Conservation (phyloP, 2,113 vertebrate species). For the Toxostoma redivivum region DNA sequence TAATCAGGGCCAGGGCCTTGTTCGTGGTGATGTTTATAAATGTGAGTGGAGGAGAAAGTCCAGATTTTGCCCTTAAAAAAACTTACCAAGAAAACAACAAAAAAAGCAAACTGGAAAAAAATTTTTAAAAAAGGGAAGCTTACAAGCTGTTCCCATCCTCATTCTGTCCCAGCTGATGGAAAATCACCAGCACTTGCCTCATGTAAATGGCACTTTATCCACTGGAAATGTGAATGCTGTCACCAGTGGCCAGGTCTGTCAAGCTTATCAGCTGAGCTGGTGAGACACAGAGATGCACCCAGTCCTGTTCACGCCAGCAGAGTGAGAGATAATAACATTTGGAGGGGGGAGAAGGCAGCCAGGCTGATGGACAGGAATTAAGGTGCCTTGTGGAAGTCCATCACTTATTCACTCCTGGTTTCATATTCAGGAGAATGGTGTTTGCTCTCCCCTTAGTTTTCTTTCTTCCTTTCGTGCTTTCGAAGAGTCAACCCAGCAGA, state of each 20-base stretch:
- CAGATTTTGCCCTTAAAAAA: background rate
- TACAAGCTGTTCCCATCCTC: conserved; percentile 49
- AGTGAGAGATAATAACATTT: conserved; percentile 69
- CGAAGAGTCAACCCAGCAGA: background rate
- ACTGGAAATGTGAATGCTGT: conserved; percentile 65
- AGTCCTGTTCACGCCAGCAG: conserved; percentile 33
- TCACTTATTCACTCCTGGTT: conserved; percentile 8
- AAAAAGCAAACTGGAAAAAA: background rate
- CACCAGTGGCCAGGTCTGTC: conserved; percentile 57
- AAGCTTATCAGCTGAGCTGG: conserved; percentile 61
- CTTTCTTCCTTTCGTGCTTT: background rate
- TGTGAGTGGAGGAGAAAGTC: background rate
- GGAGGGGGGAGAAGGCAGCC: conserved; percentile 8
- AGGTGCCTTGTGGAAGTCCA: conserved; percentile 49
- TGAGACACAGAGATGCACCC: conserved; percentile 47
- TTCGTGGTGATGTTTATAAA: background rate
- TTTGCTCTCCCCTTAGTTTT: background rate
- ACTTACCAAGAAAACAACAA: background rate
- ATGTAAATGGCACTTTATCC: conserved; percentile 66
- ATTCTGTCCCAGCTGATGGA: conserved; percentile 25
- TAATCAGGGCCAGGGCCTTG: conserved; percentile 16
- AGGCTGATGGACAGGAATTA: conserved; percentile 57
- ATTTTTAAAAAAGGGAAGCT: background rate
- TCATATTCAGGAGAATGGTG: background rate
- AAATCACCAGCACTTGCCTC: conserved; percentile 55